These are phyloP conservation scores for Lochmaea crataegi DNA, from an alignment of 2,888 invertebrate species.

Conservation along the genomic window DNA sequence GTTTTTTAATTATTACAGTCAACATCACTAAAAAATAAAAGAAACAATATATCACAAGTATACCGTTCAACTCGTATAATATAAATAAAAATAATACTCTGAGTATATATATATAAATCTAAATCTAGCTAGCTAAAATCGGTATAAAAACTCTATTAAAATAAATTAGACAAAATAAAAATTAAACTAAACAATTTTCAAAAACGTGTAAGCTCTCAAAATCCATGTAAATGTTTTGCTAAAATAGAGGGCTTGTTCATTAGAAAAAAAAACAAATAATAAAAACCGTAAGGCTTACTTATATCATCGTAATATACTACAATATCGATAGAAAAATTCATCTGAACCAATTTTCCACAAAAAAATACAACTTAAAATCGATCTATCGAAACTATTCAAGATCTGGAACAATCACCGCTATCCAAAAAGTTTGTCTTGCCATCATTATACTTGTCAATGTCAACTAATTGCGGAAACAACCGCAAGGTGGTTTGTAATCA, in stretches of 20 bases:
- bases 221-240: constrained; percentile 38
- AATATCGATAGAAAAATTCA: constrained; percentile 7
- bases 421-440: too few species aligned
- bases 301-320: constrained; percentile 22
- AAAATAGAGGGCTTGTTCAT: constrained; percentile 31
- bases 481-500: too few species aligned
- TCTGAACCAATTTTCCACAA: constrained; percentile 7
- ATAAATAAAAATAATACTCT: constrained; percentile 34
- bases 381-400: neutral
- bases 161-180: constrained; percentile 44
- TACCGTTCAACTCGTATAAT: constrained; percentile 26
- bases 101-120: constrained; percentile 29
- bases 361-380: neutral
- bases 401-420: neutral
- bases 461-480: too few species aligned
- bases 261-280: constrained; percentile 38
- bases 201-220: constrained; percentile 48
- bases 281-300: constrained; percentile 36
- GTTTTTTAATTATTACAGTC: constrained; percentile 23
- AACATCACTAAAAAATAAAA: constrained; percentile 31
- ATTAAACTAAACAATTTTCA: constrained; percentile 39
- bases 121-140: constrained; percentile 33
- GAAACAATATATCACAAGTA: constrained; percentile 32
- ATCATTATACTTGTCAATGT: too few species aligned
- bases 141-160: constrained; percentile 51